These are phyloP conservation scores for Rhabdomys dilectus DNA, from an alignment of 2,113 vertebrate genomes.

Conservation along the genomic window DNA sequence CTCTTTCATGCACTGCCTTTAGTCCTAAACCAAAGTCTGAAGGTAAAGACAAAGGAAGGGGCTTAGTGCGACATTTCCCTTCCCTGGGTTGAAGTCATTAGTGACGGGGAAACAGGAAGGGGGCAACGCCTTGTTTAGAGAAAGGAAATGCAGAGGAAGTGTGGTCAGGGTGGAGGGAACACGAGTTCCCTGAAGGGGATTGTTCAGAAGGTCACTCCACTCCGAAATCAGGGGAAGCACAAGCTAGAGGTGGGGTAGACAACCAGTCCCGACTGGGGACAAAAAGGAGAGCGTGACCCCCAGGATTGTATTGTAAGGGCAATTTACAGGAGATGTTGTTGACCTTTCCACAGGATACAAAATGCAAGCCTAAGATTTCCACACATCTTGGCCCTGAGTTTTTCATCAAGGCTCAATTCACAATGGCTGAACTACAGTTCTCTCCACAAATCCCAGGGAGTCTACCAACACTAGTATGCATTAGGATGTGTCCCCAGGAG, in stretches of 20 bases:
- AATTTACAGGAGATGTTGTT: slow-evolving; percentile 56
- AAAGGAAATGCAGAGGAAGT: slow-evolving; percentile 71
- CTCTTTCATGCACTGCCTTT: rapidly evolving
- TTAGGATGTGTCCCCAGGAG: neutral
- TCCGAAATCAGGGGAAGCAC: neutral
- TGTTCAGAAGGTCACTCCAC: neutral
- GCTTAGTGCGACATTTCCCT: slow-evolving; percentile 11
- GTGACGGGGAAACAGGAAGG: slow-evolving; percentile 71
- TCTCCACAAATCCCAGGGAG: neutral
- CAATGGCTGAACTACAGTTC: neutral
- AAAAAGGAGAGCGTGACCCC: neutral
- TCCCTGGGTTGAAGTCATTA: neutral
- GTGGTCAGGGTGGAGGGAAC: neutral
- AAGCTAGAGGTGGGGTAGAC: neutral
- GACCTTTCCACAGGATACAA: slow-evolving; percentile 28
- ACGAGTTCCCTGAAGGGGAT: neutral
- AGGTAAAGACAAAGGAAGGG: slow-evolving; percentile 19
- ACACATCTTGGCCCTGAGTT: neutral
- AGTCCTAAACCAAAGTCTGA: neutral
- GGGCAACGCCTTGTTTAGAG: slow-evolving; percentile 58
- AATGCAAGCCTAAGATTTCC: neutral
- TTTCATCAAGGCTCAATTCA: neutral
- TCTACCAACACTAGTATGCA: rapidly evolving
- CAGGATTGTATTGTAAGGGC: slow-evolving; percentile 46
- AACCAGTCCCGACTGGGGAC: neutral